Base-by-base conservation (phyloP, 2,797 vertebrate species). In the Spea hammondii region DNA sequence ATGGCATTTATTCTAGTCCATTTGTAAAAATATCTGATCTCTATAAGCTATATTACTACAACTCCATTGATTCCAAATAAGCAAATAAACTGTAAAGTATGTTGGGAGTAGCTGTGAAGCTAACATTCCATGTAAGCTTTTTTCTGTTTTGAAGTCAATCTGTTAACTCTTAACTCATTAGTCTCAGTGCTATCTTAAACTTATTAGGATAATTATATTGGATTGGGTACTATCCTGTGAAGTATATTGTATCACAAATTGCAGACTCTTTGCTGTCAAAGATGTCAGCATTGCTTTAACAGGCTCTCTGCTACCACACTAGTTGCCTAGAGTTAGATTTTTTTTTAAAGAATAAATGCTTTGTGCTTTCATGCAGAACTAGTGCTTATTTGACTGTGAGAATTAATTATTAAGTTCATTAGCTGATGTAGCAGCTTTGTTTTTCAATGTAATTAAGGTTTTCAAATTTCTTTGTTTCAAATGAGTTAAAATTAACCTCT, bases 341-440 rank as follows among this genome's bases (percentile, higher is more conserved):
- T 80, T 87, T 71, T 85, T 77, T 66, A 49, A 83, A 70, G 70
- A 81, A 12, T 83, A 70, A 82, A 45, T 80, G 66, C 46, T 2
- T 75, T 85, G 83, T 88, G 84, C 83, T 83, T 0, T 85, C 75
- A 82, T 81, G 87, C 85, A 85, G 86, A 86, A 84, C 84, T 84
- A 79, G 4, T 79, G 47, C 84, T 86, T 78, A 12, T 76, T 86
- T 85, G 80, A 44, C 82, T 87, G 55, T 82, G 47, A 80, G 83
- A 78, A 84, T 79, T 84, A 85, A 85, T 86, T 85, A 82, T 66
- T 0, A 9, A 84, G 80, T 87, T 88, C 70, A 82, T 88, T 87
- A 87, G 82, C 86, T 88, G 86, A 86, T 86, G 77, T 77, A 86
- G 84, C 83, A 86, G 65, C 86, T 86, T 87, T 86, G 82, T 86